Evolutionary conservation across 1,140 invertebrate species (phyloP).

Genomic region (Tetraneura akinire): DNA sequence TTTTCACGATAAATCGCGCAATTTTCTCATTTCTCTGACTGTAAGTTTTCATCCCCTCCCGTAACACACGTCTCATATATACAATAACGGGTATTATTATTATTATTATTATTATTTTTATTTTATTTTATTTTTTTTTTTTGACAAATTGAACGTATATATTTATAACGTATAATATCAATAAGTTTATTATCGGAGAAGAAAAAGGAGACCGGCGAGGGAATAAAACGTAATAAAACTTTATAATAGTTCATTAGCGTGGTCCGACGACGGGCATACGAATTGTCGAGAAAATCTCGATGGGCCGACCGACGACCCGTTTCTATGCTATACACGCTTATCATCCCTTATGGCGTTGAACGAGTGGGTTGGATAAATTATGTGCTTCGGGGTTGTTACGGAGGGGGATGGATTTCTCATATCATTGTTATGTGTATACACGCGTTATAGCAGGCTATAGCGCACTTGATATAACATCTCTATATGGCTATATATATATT

Average conservation of each 20-base stretch:
- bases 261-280: not conserved
- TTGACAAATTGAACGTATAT: slow-evolving; percentile 27
- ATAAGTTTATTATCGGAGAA: slow-evolving; percentile 22
- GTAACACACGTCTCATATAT: no score
- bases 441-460: not conserved
- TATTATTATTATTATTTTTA: no score
- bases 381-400: not conserved
- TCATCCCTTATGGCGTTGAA: not conserved
- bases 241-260: slow-evolving; percentile 32
- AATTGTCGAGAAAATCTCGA: not conserved
- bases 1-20: slow-evolving; percentile 40
- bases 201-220: not conserved
- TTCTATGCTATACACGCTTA: not conserved
- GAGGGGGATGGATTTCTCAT: no score
- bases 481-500: no score
- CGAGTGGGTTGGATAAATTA: not conserved
- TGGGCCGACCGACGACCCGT: not conserved
- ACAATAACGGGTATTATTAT: no score
- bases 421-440: no score
- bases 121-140: not conserved
- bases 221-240: slow-evolving; percentile 12
- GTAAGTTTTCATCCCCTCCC: not conserved
- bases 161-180: not conserved
- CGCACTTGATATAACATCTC: not conserved
- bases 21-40: not conserved